Percentiles rank a stretch among this genome's conserved stretches.
These are phyloP conservation scores for Corynorhinus townsendii DNA, from an alignment of 2,113 vertebrate species.

Conservation along the genomic window DNA sequence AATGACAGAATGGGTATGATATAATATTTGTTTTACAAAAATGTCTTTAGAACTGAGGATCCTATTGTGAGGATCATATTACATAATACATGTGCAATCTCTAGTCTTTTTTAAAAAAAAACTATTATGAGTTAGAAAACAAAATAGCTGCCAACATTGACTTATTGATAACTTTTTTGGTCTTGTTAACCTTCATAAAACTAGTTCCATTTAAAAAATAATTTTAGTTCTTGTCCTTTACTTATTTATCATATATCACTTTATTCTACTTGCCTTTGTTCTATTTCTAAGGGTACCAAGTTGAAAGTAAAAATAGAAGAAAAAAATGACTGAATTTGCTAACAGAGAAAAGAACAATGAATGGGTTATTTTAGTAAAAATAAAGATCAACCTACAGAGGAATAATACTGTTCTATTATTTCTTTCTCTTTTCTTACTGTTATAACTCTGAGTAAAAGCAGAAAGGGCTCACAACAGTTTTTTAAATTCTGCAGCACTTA, in stretches of 20 bases:
- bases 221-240: slow-evolving; percentile 2
- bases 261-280: background rate
- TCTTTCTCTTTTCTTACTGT: background rate
- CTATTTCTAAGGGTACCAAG: background rate
- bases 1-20: background rate
- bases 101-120: background rate
- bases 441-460: background rate
- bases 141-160: background rate
- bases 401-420: background rate
- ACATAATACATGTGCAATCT: background rate
- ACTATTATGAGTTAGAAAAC: background rate
- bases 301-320: background rate
- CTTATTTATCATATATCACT: background rate
- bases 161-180: background rate
- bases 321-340: background rate
- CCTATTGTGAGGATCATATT: background rate
- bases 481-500: background rate
- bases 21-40: background rate
- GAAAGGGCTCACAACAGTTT: background rate
- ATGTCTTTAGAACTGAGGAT: background rate
- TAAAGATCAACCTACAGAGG: background rate
- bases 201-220: background rate
- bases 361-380: background rate
- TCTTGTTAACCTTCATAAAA: slow-evolving; percentile 15
- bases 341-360: background rate